Evolutionary conservation across 2,888 invertebrate species (phyloP).

Genomic region (Drosophila mimetica): DNA sequence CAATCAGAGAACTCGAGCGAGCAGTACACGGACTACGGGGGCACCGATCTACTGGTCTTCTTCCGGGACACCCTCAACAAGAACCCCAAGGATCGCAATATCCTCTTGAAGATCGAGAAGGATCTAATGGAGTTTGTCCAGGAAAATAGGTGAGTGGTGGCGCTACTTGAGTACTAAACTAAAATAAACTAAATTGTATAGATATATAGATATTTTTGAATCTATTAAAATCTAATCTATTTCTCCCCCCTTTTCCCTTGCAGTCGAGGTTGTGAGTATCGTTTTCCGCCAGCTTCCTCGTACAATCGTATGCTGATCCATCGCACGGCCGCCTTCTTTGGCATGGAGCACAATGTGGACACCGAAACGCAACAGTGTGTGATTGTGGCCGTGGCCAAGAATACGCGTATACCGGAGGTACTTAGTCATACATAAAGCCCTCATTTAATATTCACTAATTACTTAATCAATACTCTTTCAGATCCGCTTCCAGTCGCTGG

Average conservation of each 20-base stretch:
- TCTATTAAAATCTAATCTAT: not conserved
- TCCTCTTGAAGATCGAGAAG: slow-evolving; percentile 94
- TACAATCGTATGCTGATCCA: slow-evolving; percentile 98
- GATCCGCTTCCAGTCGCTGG: slow-evolving; percentile 89
- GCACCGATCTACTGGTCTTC: slow-evolving; percentile 93
- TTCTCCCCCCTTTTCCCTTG: slow-evolving; percentile 33
- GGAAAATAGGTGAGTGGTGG: slow-evolving; percentile 88
- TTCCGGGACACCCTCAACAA: slow-evolving; percentile 96
- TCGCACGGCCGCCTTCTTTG: slow-evolving; percentile 96
- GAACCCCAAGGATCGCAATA: slow-evolving; percentile 93
- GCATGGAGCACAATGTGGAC: slow-evolving; percentile 97
- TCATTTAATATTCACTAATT: not conserved
- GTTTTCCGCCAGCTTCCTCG: slow-evolving; percentile 96
- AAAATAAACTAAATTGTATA: no score
- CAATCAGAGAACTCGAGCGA: slow-evolving; percentile 90
- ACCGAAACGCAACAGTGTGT: slow-evolving; percentile 91
- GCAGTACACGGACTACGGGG: slow-evolving; percentile 89
- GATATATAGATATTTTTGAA: no score
- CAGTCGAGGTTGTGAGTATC: slow-evolving; percentile 89
- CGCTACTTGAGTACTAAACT: no score
- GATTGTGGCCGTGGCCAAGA: slow-evolving; percentile 91
- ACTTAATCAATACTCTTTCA: slow-evolving; percentile 72
- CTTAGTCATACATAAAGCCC: slow-evolving; percentile 11
- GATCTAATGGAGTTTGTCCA: slow-evolving; percentile 93
- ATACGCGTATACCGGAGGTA: slow-evolving; percentile 84